Base-by-base conservation (phyloP, 2,888 invertebrate genomes). In the Geotrupes spiniger region DNA sequence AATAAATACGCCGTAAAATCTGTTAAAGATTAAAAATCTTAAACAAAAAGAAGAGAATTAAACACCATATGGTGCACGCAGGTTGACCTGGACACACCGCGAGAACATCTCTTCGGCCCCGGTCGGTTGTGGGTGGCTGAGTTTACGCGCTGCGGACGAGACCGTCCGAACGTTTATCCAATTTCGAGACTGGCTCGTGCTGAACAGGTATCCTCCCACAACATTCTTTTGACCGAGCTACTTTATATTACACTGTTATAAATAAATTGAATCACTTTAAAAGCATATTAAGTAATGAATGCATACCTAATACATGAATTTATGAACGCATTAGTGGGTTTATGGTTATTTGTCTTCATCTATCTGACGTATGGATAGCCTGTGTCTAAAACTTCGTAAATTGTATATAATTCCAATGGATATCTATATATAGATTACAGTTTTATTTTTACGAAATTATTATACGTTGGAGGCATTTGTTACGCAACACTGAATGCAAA, bases 121-220 rank as follows among this genome's bases (percentile, higher is more conserved):
- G 17, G 33, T 51, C 53, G 51, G 36, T 28, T 28, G 40, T 41
- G 46, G 46, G 40, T 42, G 41, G 46, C 17, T 43, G 33, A 12
- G 10, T 12, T 36, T 26, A 14, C 26, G 25, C 11, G 21, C 33
- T 21, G 36, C 25, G 17, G 33, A 10, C 43, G 36, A 43, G n/a
- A 21, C 12, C 12, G 33, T 9, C 21, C 33, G 43, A 33, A 17
- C 36, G 33, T 16, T 38, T 21, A 21, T 38, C 16, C 17, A 17
- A 21, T 38, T 38, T 38, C 38, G 25, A 17, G 25, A 33, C 15
- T 33, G 33, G 33, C 33, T 33, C 33, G 33, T 33, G 33, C 48
- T 54, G 51, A 57, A 59, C 59, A 59, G 59, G 59, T 59, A 57
- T 52, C 56, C 59, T 54, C 59, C 59, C 54, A 59, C 59, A 51